Evolutionary conservation across 2,888 invertebrate genomes (phyloP), one percentile per base, ranked within the genome.

Genomic region (Drosophila formosana): DNA sequence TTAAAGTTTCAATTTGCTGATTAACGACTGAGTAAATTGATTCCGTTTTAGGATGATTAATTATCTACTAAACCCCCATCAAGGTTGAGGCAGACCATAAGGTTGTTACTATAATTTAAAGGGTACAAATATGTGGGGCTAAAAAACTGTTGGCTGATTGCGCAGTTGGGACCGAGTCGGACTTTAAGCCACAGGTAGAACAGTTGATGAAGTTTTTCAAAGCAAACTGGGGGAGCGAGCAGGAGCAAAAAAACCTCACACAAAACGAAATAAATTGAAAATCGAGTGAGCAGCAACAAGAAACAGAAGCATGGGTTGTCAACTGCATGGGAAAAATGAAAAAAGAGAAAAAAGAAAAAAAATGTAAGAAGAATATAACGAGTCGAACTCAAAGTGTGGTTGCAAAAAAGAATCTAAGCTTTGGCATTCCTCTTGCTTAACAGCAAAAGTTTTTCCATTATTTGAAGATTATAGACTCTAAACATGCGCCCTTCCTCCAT

Each of bases 381-480:
- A 63, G 66, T 71, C 61, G 50, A 82, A 72, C 78, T 82, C 70
- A 70, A 50, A 65, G 60, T 77, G 80, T 50, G 86, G 74, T 81
- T 68, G 50, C 37, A 49, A 56, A 70, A 71, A 63, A 66, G 74
- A 87, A 81, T 85, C 85, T 86, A 85, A 85, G 85, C 85, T 88
- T 76, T 81, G 84, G 87, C 84, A 88, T 85, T 90, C 78, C 87
- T 87, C 75, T 86, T 88, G 89, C 89, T 89, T 87, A 90, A 89
- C 90, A 89, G 89, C 85, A 88, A 89, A 90, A 90, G 86, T 90
- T 90, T 90, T 90, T 90, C 90, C 90, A 90, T 90, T 90, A 90
- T 90, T 90, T 89, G 89, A 89, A 90, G 89, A 90, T 90, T 90
- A 90, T 88, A 89, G 90, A 85, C 88, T 90, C 88, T 89, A 89